Evolutionary conservation across 2,113 vertebrate genomes (phyloP), one percentile per base, ranked within the genome.

Genomic region (Colinus virginianus): DNA sequence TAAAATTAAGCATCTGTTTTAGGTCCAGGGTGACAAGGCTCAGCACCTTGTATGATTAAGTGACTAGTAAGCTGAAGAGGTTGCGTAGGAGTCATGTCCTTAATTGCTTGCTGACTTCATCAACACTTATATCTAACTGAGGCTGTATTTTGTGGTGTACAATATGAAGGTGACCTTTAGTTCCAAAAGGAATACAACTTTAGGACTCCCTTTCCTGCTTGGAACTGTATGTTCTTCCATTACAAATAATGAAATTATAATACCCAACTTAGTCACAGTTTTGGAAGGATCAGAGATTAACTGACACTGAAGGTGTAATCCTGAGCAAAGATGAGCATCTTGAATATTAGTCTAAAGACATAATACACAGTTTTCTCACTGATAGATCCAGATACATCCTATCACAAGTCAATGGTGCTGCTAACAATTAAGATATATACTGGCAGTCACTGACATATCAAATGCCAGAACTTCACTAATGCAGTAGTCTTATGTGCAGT

Each of bases 41-140:
- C 85, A 71, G 90, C 93, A 94, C 91, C 94, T 91, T 94, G 84
- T 85, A 81, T 93, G 95, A 95, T 90, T 96, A 95, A 96, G 93
- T 93, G 93, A 89, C 91, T 92, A 61, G 93, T 91, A 94, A 95
- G 81, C 71, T 96, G 96, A 92, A 96, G 91, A 94, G 93, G 78
- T 78, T 93, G 90, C 78, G 91, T 89, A 71, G 91, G 82, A 96
- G 93, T 94, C 91, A 40, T 85, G 95, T 91, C 94, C 95, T 96
- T 94, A 91, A 88, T 92, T 96, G 84, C 93, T 93, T 95, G 87
- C 93, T 96, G 94, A 95, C 94, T 94, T 94, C 87, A 94, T 83
- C 87, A 87, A 76, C 23, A 0, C 84, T 74, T 89, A 30, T 45
- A 48, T 92, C 56, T 77, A 78, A 74, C 68, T n/a, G 43, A 77